These are phyloP conservation scores for Uloborus diversus DNA, from an alignment of 1,140 invertebrate genomes.

Conservation along the genomic window DNA sequence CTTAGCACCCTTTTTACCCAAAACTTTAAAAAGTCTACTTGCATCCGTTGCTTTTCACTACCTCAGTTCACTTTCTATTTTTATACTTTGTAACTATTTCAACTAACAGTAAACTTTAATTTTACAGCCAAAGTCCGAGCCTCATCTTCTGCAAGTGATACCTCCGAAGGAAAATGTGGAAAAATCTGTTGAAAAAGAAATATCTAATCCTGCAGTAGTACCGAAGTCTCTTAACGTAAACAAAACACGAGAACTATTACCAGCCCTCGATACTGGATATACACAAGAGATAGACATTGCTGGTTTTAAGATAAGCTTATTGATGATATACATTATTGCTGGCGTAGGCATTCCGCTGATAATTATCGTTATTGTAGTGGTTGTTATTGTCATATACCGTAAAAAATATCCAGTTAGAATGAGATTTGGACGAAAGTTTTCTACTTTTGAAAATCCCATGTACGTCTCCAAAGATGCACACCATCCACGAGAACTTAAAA, in stretches of 20 bases:
- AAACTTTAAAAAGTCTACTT: no score
- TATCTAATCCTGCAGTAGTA: neutral
- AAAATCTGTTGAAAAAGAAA: neutral
- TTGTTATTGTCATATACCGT: slow-evolving; percentile 59
- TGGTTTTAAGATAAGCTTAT: slow-evolving; percentile 8
- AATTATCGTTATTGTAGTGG: neutral
- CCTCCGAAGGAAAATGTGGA: slow-evolving; percentile 27
- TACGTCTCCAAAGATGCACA: slow-evolving; percentile 60
- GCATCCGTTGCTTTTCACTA: no score
- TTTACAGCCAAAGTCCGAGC: slow-evolving; percentile 47
- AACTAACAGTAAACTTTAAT: no score
- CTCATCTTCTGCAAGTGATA: slow-evolving; percentile 35
- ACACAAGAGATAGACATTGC: slow-evolving; percentile 10
- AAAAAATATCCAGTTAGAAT: slow-evolving; percentile 64
- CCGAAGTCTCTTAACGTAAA: neutral
- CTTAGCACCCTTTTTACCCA: no score
- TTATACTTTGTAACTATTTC: no score
- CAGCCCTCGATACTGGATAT: slow-evolving; percentile 13
- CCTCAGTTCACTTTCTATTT: no score
- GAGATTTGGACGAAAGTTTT: slow-evolving; percentile 64
- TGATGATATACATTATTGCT: slow-evolving; percentile 33
- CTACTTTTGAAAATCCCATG: slow-evolving; percentile 65
- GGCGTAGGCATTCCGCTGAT: slow-evolving; percentile 17
- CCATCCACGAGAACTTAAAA: slow-evolving; percentile 35
- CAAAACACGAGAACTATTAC: neutral